These are phyloP conservation scores for Lasioglossum baleicum DNA, from an alignment of 1,140 invertebrate genomes.

Conservation along the genomic window DNA sequence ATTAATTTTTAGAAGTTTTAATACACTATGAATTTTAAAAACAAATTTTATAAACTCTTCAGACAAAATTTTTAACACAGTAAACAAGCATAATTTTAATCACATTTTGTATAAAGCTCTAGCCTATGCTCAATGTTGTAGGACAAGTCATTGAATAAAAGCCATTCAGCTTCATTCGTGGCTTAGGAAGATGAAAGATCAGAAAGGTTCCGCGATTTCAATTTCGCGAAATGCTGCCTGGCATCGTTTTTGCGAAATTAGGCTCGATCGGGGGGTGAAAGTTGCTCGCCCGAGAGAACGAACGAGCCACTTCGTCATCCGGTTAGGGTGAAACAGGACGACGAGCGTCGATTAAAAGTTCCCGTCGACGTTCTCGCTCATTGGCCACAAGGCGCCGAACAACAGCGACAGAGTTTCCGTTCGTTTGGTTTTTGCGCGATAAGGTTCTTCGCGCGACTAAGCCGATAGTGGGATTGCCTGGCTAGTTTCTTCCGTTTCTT, in stretches of 20 bases:
- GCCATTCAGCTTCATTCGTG: background rate
- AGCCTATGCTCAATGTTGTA: background rate
- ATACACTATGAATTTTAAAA: no score
- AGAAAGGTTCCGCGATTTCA: conserved; percentile 34
- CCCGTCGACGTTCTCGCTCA: conserved; percentile 65
- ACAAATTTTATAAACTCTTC: no score
- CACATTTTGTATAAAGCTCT: no score
- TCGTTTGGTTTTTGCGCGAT: conserved; percentile 54
- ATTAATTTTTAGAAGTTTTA: no score
- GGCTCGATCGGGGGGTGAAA: conserved; percentile 3
- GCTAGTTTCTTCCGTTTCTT: conserved; percentile 17
- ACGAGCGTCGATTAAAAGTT: conserved; percentile 75
- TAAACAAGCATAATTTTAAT: no score
- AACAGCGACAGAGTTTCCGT: conserved; percentile 70
- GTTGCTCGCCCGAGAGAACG: conserved; percentile 23
- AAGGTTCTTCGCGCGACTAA: conserved; percentile 55
- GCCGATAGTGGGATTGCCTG: conserved; percentile 55
- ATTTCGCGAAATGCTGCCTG: conserved; percentile 29
- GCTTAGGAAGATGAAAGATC: background rate
- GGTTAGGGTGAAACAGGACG: conserved; percentile 33
- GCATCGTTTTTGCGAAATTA: conserved; percentile 31
- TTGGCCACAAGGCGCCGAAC: conserved; percentile 60
- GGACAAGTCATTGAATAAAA: background rate
- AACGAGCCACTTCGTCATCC: conserved; percentile 14
- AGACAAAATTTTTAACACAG: no score